A percentile compares a stretch with the other conserved stretches of the same genome.
These are phyloP conservation scores for Eupithecia dodoneata DNA, from an alignment of 2,888 invertebrate species.

Conservation along the genomic window DNA sequence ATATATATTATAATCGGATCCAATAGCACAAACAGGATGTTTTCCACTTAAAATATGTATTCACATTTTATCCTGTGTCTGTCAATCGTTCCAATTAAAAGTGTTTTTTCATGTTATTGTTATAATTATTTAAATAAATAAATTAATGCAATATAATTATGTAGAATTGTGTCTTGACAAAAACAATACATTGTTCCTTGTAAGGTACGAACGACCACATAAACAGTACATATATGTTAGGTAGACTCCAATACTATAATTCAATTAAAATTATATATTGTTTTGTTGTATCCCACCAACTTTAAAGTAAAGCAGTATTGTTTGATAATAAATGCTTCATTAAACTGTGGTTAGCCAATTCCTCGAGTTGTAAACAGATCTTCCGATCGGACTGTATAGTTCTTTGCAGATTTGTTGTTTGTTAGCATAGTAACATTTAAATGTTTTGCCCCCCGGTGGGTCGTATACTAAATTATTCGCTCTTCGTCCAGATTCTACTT, in stretches of 20 bases:
- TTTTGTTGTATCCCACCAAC: background rate
- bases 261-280: background rate
- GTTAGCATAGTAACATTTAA: slow-evolving; percentile 69
- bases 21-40: background rate
- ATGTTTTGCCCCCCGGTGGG: slow-evolving; percentile 69
- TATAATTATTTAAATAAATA: background rate
- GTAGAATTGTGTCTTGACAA: slow-evolving; percentile 7
- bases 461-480: slow-evolving; percentile 43
- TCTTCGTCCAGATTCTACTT: slow-evolving; percentile 51
- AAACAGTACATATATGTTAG: slow-evolving; percentile 36
- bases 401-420: slow-evolving; percentile 73
- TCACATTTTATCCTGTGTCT: background rate
- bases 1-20: background rate
- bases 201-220: slow-evolving; percentile 49
- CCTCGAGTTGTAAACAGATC: slow-evolving; percentile 51
- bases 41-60: background rate
- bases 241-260: background rate
- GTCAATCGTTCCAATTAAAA: background rate
- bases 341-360: slow-evolving; percentile 43
- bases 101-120: slow-evolving; percentile 13
- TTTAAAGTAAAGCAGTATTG: background rate
- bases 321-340: slow-evolving; percentile 12
- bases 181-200: slow-evolving; percentile 43
- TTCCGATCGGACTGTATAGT: slow-evolving; percentile 43
- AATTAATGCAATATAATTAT: background rate